These are phyloP conservation scores for Graptemys geographica DNA, from an alignment of 2,797 vertebrate genomes.

Conservation along the genomic window DNA sequence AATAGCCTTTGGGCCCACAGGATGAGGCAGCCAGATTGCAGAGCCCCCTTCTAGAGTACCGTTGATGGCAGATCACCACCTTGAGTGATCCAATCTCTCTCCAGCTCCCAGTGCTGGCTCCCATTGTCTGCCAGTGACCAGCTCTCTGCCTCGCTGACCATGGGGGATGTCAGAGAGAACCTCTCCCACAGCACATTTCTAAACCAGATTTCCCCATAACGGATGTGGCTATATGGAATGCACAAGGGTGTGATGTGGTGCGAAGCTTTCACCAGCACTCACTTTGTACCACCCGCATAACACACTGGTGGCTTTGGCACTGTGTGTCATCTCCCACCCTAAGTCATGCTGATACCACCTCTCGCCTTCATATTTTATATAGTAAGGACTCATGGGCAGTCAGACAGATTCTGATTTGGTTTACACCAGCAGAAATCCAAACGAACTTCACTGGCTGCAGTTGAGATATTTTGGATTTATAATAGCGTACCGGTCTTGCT, in stretches of 20 bases:
- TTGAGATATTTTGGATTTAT: background rate
- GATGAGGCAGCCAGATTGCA: background rate
- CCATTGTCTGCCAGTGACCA: background rate
- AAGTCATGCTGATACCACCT: background rate
- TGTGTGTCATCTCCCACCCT: background rate
- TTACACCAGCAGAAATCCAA: background rate
- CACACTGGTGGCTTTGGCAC: accelerated
- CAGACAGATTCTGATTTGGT: background rate
- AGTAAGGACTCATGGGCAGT: background rate
- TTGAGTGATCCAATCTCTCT: background rate
- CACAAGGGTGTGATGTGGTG: background rate
- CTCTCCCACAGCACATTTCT: background rate
- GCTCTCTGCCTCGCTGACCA: background rate
- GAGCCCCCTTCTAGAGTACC: background rate
- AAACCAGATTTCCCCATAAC: background rate
- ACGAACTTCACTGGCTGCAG: background rate
- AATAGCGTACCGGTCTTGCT: accelerated
- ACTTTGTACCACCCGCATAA: background rate
- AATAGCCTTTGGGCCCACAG: background rate
- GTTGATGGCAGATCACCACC: background rate
- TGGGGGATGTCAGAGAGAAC: background rate
- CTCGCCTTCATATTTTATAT: background rate
- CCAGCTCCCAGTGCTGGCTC: background rate
- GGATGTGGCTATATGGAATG: background rate
- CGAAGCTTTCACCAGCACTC: background rate